Percentiles rank a stretch among this genome's conserved stretches.
phyloP scores from a whole-genome alignment of 2,888 invertebrate species.

The Drosophila falleni region DNA sequence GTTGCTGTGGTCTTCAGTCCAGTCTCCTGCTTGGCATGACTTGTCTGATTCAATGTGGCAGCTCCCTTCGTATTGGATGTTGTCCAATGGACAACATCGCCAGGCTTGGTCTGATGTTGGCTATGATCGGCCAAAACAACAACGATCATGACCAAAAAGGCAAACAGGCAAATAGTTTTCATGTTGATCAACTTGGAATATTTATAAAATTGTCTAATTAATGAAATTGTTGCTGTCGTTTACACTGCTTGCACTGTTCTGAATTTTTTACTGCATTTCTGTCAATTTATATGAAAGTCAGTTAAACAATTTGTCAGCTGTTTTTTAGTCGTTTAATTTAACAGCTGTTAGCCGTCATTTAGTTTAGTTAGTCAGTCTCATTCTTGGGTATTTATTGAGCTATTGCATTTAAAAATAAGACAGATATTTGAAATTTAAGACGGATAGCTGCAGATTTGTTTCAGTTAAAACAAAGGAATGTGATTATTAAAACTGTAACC shows the following conservation, averaged over 20 bases:
- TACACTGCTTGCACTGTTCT: constrained; percentile 32
- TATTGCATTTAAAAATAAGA: neutral
- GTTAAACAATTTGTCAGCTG: constrained; percentile 26
- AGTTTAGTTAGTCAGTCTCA: neutral
- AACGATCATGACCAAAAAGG: constrained; percentile 7
- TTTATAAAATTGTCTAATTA: neutral
- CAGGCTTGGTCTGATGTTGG: constrained; percentile 22
- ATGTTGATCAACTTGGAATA: constrained; percentile 16
- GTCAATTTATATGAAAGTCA: constrained; percentile 21
- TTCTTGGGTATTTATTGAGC: neutral
- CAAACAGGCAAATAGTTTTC: constrained; percentile 29
- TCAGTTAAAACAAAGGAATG: neutral
- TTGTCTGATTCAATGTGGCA: constrained; percentile 28
- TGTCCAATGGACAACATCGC: constrained; percentile 48
- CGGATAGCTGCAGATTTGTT: no score
- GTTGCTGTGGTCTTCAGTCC: neutral
- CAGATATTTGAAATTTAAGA: no score
- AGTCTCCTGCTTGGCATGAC: neutral
- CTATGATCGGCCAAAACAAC: constrained; percentile 28
- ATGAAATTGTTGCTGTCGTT: constrained; percentile 6
- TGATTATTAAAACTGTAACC: no score
- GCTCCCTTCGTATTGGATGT: constrained; percentile 45
- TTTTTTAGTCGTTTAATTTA: neutral
- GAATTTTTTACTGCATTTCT: neutral
- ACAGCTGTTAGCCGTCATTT: constrained; percentile 1